Evolutionary conservation across 2,888 invertebrate genomes (phyloP), one percentile per base, ranked within the genome.

Genomic region (Philonicus albiceps): DNA sequence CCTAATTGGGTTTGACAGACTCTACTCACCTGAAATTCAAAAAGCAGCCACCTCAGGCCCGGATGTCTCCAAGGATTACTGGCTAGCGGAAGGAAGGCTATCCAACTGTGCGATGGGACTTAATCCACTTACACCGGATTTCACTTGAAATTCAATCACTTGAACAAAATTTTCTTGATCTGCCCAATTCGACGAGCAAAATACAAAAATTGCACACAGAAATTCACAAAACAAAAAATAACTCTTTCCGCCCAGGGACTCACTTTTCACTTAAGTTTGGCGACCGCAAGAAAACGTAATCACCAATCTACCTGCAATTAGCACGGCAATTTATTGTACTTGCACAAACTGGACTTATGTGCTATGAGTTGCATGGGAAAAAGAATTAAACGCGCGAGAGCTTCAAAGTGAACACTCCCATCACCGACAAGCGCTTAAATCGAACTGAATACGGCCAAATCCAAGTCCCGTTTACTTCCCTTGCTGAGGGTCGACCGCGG

Each of bases 91-190:
- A 19, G 22, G 13, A 16, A 73, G 8, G 40, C 84, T 84, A 84
- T 84, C 84, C 84, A 84, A 84, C 84, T 22, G 84, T 84, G 43
- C 37, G 72, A 73, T 19, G 73, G 72, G 84, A 40, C 37, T 31
- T 84, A 84, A 84, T 73, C 73, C 84, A 84, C 84, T 84, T 73
- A 84, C 84, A 73, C 72, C 73, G 73, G 73, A 84, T 73, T 84
- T 30, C 84, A 84, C 84, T 84, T 73, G 34, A 84, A 73, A 84
- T 84, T 84, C 73, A 84, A 84, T 84, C 84, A 84, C 84, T 73
- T 37, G 73, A 27, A 73, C 40, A 78, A 19, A 73, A 43, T 73
- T 84, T 73, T 73, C 73, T 84, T 84, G 27, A 73, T 84, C 73
- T 84, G 40, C 37, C 40, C 72, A 84, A 84, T 73, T 34, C 55